Base-by-base conservation (phyloP, 2,888 invertebrate genomes). In the Ormyrus pomaceus region DNA sequence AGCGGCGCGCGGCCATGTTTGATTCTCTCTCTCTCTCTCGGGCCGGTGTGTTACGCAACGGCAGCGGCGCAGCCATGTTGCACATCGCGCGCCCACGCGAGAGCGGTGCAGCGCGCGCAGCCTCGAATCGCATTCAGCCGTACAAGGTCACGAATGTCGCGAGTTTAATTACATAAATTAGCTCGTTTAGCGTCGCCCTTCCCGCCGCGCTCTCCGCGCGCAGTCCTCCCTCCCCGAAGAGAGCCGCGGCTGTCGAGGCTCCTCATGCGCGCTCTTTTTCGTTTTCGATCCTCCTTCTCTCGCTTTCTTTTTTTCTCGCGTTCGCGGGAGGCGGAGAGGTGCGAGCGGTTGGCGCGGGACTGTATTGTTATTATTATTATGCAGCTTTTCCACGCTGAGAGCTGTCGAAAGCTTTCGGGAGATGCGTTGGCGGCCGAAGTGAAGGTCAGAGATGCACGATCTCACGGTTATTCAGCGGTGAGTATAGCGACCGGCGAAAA, bases 151-250 rank as follows among this genome's bases (percentile, higher is more conserved):
- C 83, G 84, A 87, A 83, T 88, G 86, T 83, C 85, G 84, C 85
- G 86, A 88, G 84, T 87, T 88, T 88, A 89, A 89, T 89, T 89
- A 88, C 86, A 87, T 86, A 85, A 89, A 88, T 89, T 89, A 87
- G 83, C 85, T 84, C 79, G 81, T 82, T 84, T 82, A 77, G 61
- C 70, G 46, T 65, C 72, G 65, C 81, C 55, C 62, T 65, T 55
- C 64, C n/a, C 34, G 34, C 34, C 34, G 34, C 34, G 11, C 56
- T 8, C 51, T 45, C 10, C 46, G 19, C 51, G 3, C 9, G 46
- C 10, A 7, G 19, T 8, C 6, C 19, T 9, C 0, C 50, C n/a
- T 6, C 48, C 10, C n/a, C 11, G 11, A 10, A 6, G 50, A 50
- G 65, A 48, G 65, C n/a, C 13, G 65, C 50, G 9, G 62, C 3